A percentile compares a stretch with the other conserved stretches of the same genome.
phyloP scores from a whole-genome alignment of 2,113 vertebrate species.

The Phalacrocorax pelagicus region DNA sequence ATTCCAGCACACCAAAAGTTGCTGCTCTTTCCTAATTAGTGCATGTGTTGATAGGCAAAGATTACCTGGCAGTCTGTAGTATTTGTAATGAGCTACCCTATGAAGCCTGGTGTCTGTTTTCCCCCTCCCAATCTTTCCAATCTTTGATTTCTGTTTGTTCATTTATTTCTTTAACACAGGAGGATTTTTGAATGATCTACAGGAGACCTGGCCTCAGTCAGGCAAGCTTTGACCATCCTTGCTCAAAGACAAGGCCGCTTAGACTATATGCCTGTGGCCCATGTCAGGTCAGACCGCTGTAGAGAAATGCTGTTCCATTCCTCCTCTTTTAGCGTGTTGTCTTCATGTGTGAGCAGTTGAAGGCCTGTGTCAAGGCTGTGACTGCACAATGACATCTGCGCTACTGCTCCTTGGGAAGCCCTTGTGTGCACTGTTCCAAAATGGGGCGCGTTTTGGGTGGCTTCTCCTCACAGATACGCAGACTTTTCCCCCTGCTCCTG shows the following conservation, averaged over 20 bases:
- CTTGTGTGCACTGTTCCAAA: not conserved
- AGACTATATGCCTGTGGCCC: not conserved
- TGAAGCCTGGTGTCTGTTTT: not conserved
- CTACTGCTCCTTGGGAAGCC: not conserved
- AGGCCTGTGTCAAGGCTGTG: not conserved
- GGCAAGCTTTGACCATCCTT: not conserved
- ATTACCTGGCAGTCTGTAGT: not conserved
- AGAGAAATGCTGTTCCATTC: not conserved
- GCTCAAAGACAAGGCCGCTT: not conserved
- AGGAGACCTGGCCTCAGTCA: not conserved
- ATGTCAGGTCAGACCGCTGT: accelerated
- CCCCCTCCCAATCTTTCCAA: not conserved
- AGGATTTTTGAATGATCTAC: not conserved
- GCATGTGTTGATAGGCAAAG: not conserved
- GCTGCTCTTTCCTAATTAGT: not conserved
- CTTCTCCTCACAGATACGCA: not conserved
- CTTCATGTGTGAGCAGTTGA: not conserved
- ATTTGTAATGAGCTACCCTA: not conserved
- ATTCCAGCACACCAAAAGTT: not conserved
- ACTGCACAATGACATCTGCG: not conserved
- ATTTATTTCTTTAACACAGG: not conserved
- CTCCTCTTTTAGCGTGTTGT: not conserved
- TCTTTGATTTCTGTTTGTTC: not conserved
- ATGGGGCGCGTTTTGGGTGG: not conserved
- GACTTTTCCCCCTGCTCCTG: accelerated